Percentiles rank a stretch among this genome's conserved stretches.
Evolutionary conservation across 2,797 vertebrate genomes (phyloP).

Genomic region (Bradypodion ventrale): DNA sequence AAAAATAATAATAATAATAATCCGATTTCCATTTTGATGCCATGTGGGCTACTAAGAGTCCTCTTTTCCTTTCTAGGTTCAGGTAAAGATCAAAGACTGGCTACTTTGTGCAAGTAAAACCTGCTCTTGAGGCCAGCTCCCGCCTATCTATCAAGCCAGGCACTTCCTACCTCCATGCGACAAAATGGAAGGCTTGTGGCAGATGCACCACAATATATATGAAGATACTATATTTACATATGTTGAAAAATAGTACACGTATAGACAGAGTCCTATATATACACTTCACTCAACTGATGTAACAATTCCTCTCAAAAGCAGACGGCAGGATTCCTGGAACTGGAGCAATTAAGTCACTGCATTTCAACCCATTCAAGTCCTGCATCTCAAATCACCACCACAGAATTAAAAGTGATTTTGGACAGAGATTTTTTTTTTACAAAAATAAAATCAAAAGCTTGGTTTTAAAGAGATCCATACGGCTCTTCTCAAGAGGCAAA

Average conservation of each 20-base stretch:
- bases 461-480: conserved; percentile 11
- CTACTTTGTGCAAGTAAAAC: neutral
- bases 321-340: neutral
- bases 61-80: neutral
- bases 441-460: conserved; percentile 4
- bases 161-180: no score
- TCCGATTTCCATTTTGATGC: no score
- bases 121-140: no score
- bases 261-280: no score
- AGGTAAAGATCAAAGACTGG: neutral
- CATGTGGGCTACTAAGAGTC: no score
- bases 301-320: neutral
- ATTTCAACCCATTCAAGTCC: neutral
- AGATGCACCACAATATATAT: neutral
- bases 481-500: conserved; percentile 29
- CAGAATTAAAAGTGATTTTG: conserved; percentile 10
- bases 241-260: neutral
- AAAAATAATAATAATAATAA: no score
- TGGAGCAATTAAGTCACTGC: neutral
- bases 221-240: neutral
- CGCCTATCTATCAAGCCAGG: no score
- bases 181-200: no score
- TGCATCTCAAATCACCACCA: no score
- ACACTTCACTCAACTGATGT: neutral
- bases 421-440: neutral